Conservation (phyloP, 2,797 vertebrate species). For the Euphonia xanthogaster region DNA sequence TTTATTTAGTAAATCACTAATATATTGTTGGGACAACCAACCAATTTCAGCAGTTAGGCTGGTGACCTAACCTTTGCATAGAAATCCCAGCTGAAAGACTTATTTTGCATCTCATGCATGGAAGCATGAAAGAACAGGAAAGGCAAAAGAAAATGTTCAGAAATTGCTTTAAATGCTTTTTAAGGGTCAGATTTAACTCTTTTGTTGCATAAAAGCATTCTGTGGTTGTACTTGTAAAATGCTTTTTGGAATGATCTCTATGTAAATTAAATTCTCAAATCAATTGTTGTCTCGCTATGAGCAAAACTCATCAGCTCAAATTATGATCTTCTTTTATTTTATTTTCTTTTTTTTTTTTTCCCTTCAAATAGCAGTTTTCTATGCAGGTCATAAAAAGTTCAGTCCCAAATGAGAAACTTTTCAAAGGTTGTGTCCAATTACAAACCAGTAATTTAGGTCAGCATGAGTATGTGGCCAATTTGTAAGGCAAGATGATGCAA, state of each 20-base stretch:
- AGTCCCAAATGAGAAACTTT: conserved; percentile 4
- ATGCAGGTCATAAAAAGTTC: conserved; percentile 38
- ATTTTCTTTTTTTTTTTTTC: no score
- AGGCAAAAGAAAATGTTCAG: neutral
- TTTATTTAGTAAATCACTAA: neutral
- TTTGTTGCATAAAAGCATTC: neutral
- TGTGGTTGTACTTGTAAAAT: neutral
- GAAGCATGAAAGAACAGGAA: neutral
- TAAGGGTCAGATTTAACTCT: neutral
- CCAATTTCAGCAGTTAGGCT: neutral
- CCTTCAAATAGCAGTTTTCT: neutral
- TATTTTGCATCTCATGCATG: neutral
- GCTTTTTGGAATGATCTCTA: neutral
- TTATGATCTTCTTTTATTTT: neutral
- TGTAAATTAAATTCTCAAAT: neutral
- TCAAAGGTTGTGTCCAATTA: neutral
- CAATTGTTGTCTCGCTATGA: neutral
- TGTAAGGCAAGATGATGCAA: conserved; percentile 28
- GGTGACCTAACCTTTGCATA: neutral
- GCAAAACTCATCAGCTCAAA: neutral
- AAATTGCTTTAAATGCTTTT: neutral
- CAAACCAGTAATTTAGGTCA: conserved; percentile 54
- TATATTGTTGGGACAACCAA: neutral
- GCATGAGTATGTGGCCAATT: neutral
- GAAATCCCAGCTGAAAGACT: neutral